Percentiles rank a stretch among this genome's conserved stretches.
Evolutionary conservation across 2,888 invertebrate species (phyloP).

Genomic region (Amphipyra berbera): DNA sequence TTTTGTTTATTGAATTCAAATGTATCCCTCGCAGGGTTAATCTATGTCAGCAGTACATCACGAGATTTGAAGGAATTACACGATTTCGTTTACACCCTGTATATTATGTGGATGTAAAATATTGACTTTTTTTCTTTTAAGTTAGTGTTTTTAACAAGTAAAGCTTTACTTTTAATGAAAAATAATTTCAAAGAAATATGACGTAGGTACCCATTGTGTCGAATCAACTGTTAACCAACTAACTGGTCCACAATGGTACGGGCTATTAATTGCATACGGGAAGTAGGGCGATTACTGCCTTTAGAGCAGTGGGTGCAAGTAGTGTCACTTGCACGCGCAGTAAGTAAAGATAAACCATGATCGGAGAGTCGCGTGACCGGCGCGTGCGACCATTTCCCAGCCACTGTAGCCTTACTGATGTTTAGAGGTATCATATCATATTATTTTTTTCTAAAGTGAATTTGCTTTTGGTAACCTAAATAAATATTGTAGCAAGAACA

Average conservation of each 20-base stretch:
- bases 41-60: too few relatives aligned
- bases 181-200: constrained; percentile 1
- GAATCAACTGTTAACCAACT: constrained; percentile 10
- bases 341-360: constrained; percentile 75
- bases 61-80: too few relatives aligned
- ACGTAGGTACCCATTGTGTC: neutral
- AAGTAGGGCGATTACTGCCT: constrained; percentile 72
- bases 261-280: constrained; percentile 69
- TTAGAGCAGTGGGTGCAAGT: constrained; percentile 47
- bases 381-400: constrained; percentile 77
- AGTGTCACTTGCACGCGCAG: constrained; percentile 73
- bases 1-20: too few relatives aligned
- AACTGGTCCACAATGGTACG: constrained; percentile 26
- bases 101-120: too few relatives aligned
- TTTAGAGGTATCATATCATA: constrained; percentile 24
- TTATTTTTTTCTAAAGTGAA: neutral
- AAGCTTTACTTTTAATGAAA: too few relatives aligned
- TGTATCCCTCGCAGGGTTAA: too few relatives aligned
- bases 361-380: constrained; percentile 73
- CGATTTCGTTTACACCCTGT: too few relatives aligned
- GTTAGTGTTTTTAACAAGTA: too few relatives aligned
- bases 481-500: too few relatives aligned
- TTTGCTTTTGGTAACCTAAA: too few relatives aligned
- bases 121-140: too few relatives aligned
- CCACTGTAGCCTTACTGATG: constrained; percentile 22